Evolutionary conservation across 2,113 vertebrate genomes (phyloP), one percentile per base, ranked within the genome.

Genomic region (Entelurus aequoreus): DNA sequence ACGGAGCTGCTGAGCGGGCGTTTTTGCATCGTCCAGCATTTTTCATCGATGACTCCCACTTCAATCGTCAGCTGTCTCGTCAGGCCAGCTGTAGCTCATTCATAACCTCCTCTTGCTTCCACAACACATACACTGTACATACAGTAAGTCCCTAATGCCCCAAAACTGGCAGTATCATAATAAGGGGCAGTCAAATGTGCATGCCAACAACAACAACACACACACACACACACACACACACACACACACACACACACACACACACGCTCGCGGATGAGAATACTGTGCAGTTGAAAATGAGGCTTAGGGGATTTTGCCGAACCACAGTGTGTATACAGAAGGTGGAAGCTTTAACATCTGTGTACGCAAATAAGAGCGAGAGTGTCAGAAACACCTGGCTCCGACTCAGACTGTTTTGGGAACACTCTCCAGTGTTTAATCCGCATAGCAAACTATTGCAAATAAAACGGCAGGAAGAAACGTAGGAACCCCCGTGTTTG

Each of bases 281-380:
- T 51, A 46, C 15, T 60, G 35, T 38, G 57, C 19, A 49, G 54
- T 72, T 74, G 40, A 69, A 9, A 71, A 56, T 19, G 58, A 74
- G 52, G 28, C 14, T 62, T 65, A 44, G 81, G 85, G 85, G 81
- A 81, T 83, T 85, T 87, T 80, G 37, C 67, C 59, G 67, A 79
- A 63, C 52, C 74, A 57, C 55, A 50, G 48, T 48, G 19, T 68
- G 65, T 75, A 74, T 55, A 74, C 66, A 66, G 66, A 75, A 65
- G 73, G 76, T 82, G 83, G 73, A 84, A 84, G 83, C 75, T 78
- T 68, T 48, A 78, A 85, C 82, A 86, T 83, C 85, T 86, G 84
- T 61, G 71, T 79, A 89, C 35, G 86, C 82, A 89, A 88, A 88
- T 87, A 59, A 73, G 57, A 60, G n/a, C 6, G 66, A 84, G 66